Percentiles rank a stretch among this genome's conserved stretches.
Evolutionary conservation across 2,888 invertebrate genomes (phyloP).

Genomic region (Diabrotica balteata): DNA sequence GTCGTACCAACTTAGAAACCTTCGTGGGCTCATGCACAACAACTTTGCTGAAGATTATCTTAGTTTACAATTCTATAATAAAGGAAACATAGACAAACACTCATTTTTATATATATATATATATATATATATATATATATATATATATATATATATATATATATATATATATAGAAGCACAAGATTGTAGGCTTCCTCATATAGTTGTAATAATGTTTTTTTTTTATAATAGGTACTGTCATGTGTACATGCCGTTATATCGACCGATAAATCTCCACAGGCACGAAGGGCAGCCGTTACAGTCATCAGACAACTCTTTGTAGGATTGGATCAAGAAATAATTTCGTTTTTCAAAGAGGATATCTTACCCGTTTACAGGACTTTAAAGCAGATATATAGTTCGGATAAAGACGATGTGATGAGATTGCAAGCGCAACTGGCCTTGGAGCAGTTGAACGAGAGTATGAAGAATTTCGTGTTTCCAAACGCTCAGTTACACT

Average conservation of each 20-base stretch:
- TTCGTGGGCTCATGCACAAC: too few relatives aligned
- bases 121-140: too few relatives aligned
- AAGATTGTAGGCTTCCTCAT: too few relatives aligned
- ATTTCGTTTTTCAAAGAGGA: constrained; percentile 72
- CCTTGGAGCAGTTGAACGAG: constrained; percentile 77
- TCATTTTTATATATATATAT: too few relatives aligned
- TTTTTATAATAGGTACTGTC: constrained; percentile 67
- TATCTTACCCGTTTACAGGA: constrained; percentile 73
- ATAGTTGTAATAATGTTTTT: too few relatives aligned
- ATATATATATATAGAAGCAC: too few relatives aligned
- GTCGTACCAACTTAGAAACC: too few relatives aligned
- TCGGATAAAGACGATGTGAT: constrained; percentile 73
- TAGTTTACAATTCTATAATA: too few relatives aligned
- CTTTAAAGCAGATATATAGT: constrained; percentile 70
- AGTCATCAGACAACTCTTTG: constrained; percentile 76
- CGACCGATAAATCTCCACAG: constrained; percentile 74
- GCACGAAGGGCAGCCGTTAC: constrained; percentile 81
- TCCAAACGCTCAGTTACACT: constrained; percentile 54
- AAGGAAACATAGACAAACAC: too few relatives aligned
- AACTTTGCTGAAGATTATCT: too few relatives aligned
- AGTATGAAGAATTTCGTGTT: constrained; percentile 70
- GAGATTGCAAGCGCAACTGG: constrained; percentile 77
- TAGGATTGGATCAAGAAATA: constrained; percentile 76
- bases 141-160: too few relatives aligned
- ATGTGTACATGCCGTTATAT: constrained; percentile 73